Conservation (phyloP, 1,140 invertebrate genomes). For the Bombus huntii region DNA sequence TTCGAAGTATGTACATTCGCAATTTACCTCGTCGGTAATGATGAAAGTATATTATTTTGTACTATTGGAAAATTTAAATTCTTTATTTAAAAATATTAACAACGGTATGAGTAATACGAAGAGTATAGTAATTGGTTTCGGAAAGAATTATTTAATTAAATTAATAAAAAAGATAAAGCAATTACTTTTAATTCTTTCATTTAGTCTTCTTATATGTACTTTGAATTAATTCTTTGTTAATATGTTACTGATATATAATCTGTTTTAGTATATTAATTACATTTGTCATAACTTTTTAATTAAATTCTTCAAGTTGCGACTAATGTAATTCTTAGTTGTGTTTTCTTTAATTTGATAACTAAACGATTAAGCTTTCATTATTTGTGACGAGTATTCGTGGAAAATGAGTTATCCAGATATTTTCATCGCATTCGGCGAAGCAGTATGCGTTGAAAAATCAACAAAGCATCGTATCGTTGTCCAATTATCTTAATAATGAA, state of each 20-base stretch:
- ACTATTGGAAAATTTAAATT: background rate
- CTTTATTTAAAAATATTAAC: background rate
- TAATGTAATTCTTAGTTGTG: background rate
- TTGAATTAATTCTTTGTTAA: background rate
- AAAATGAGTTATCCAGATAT: background rate
- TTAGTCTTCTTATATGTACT: background rate
- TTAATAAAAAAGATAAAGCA: background rate
- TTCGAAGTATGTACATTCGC: background rate
- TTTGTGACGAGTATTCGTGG: background rate
- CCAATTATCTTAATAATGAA: constrained; percentile 7
- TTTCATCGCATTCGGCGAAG: background rate
- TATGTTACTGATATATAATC: no score
- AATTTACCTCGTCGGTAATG: constrained; percentile 31
- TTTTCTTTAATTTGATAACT: background rate
- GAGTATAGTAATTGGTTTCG: background rate
- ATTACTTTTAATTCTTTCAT: background rate
- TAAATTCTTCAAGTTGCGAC: background rate
- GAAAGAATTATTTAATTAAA: background rate
- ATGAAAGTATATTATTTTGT: background rate
- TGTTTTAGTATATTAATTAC: background rate
- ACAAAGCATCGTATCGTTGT: no score
- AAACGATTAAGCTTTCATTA: background rate
- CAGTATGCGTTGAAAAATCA: background rate
- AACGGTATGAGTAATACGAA: background rate
- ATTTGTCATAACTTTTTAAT: background rate